phyloP scores from a whole-genome alignment of 92 coral and sea anemone species.

The Chrysogorgia sp. region DNA sequence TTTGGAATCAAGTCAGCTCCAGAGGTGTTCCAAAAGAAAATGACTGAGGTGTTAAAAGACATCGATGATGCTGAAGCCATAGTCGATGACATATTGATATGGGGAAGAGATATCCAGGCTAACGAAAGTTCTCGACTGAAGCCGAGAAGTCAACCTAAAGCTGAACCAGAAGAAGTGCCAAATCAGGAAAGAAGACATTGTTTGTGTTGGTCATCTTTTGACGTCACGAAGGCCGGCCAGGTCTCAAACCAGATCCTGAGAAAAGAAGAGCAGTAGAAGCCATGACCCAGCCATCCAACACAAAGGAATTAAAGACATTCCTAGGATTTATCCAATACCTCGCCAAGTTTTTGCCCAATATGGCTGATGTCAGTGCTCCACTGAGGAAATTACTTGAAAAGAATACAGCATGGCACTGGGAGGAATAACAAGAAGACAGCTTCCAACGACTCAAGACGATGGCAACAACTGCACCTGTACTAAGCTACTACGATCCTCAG shows the following conservation, averaged over 20 bases:
- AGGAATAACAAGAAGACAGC: conserved; percentile 8
- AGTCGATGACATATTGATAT: conserved; percentile 50
- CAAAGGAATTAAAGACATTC: conserved; percentile 50
- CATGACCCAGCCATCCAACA: conserved; percentile 46
- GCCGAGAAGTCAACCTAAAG: conserved; percentile 35
- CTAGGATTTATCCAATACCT: conserved; percentile 40
- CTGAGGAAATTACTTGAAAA: conserved; percentile 35
- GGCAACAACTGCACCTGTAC: no score
- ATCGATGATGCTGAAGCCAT: conserved; percentile 53
- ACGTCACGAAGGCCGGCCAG: conserved; percentile 18
- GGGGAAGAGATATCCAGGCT: conserved; percentile 26
- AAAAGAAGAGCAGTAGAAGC: conserved; percentile 43
- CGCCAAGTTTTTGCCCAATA: conserved; percentile 35
- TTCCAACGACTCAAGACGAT: no score
- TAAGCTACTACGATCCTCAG: conserved; percentile 33
- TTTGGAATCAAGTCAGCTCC: conserved; percentile 29
- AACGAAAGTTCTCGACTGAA: conserved; percentile 31
- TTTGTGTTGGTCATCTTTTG: conserved; percentile 24
- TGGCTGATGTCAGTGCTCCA: conserved; percentile 45
- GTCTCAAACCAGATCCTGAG: conserved; percentile 42
- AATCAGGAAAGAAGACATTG: conserved; percentile 17
- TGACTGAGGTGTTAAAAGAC: conserved; percentile 20
- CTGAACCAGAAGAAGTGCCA: conserved; percentile 27
- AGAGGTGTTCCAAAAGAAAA: conserved; percentile 22
- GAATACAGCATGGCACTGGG: conserved; percentile 41